Percentiles rank a stretch among this genome's conserved stretches.
phyloP scores from a whole-genome alignment of 1,140 invertebrate genomes.

The Brachionus calyciflorus region DNA sequence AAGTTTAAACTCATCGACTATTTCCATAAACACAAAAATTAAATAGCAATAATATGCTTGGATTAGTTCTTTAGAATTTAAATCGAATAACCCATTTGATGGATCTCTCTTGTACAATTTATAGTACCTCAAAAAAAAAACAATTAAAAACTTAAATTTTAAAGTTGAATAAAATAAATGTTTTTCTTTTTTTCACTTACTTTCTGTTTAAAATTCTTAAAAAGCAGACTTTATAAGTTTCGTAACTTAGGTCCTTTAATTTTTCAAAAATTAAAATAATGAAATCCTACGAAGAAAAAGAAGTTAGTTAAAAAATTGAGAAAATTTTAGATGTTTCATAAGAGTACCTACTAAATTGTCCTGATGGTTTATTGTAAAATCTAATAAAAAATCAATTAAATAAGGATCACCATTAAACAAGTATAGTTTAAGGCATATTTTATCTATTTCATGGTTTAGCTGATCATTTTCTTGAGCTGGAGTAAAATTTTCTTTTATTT shows the following conservation, averaged over 20 bases:
- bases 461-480: neutral
- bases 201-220: conserved; percentile 13
- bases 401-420: neutral
- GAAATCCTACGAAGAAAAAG: too few species aligned
- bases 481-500: neutral
- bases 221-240: conserved; percentile 26
- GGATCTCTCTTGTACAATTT: conserved; percentile 9
- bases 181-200: neutral
- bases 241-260: neutral
- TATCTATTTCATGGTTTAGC: conserved; percentile 1
- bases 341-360: conserved; percentile 19
- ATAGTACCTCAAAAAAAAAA: neutral
- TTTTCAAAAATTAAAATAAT: neutral
- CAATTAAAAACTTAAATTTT: neutral
- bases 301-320: too few species aligned
- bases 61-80: neutral
- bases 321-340: neutral
- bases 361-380: conserved; percentile 18
- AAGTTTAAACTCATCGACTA: conserved; percentile 5
- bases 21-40: conserved; percentile 5
- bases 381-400: conserved; percentile 1
- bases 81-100: neutral
- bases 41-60: conserved; percentile 22
- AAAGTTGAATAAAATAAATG: too few species aligned
- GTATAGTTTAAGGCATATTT: conserved; percentile 22